Conservation (phyloP, 2,888 invertebrate genomes). For the Aquatica leii region DNA sequence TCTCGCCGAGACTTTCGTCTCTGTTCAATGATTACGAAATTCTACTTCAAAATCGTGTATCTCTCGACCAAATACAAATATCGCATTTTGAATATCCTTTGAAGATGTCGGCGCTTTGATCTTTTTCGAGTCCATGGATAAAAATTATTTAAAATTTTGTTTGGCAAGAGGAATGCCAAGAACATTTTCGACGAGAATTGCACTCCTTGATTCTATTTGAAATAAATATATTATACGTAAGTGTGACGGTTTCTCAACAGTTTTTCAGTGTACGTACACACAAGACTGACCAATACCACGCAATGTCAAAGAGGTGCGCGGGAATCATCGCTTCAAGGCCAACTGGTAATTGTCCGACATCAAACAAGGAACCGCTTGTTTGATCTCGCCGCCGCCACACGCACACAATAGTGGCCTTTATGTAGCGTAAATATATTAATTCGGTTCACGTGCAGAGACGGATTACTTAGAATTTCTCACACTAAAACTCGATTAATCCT, state of each 20-base stretch:
- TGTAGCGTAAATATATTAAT: conserved; percentile 21
- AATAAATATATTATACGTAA: conserved; percentile 13
- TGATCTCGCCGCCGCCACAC: conserved; percentile 46
- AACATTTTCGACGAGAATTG: conserved; percentile 19
- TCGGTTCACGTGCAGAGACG: neutral
- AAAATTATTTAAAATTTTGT: conserved; percentile 18
- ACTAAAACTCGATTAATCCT: no score
- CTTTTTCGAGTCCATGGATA: conserved; percentile 8
- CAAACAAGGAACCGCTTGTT: conserved; percentile 47
- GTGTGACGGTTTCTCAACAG: conserved; percentile 18
- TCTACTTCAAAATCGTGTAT: conserved; percentile 28
- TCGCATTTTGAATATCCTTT: conserved; percentile 39
- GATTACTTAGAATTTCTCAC: neutral
- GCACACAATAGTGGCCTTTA: conserved; percentile 34
- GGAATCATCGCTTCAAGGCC: conserved; percentile 47
- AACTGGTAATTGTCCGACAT: conserved; percentile 50
- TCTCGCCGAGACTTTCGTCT: no score
- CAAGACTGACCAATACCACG: conserved; percentile 36
- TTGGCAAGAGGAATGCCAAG: conserved; percentile 15
- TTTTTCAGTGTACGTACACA: conserved; percentile 7
- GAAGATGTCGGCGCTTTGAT: conserved; percentile 31
- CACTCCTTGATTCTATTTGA: conserved; percentile 11
- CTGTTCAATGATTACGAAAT: conserved; percentile 36
- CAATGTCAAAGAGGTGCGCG: conserved; percentile 43
- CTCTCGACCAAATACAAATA: conserved; percentile 39